A percentile compares a stretch with the other conserved stretches of the same genome.
These are phyloP conservation scores for Mystacides longicornis DNA, from an alignment of 2,888 invertebrate species.

Conservation along the genomic window DNA sequence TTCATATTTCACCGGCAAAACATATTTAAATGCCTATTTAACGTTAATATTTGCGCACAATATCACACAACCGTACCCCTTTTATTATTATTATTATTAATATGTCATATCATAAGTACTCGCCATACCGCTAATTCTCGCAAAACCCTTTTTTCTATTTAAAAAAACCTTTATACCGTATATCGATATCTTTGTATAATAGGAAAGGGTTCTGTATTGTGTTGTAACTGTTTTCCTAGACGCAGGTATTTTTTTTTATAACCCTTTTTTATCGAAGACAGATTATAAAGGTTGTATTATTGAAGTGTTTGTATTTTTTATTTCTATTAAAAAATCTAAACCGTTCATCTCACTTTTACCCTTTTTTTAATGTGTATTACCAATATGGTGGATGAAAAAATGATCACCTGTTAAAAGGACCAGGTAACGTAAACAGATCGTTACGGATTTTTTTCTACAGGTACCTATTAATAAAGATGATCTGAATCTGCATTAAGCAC, in stretches of 20 bases:
- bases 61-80: slow-evolving; percentile 17
- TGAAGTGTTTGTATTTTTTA: slow-evolving; percentile 4
- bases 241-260: slow-evolving; percentile 22
- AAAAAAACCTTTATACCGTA: not conserved
- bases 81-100: slow-evolving; percentile 9
- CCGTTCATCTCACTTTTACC: slow-evolving; percentile 15
- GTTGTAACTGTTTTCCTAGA: not conserved
- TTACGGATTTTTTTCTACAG: slow-evolving; percentile 12
- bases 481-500: not conserved
- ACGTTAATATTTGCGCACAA: slow-evolving; percentile 22
- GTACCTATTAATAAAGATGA: too few relatives aligned
- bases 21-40: slow-evolving; percentile 23
- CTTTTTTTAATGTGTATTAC: slow-evolving; percentile 12
- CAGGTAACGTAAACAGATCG: slow-evolving; percentile 21
- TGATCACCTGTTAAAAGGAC: slow-evolving; percentile 26
- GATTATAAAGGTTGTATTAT: slow-evolving; percentile 21
- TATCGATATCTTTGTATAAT: not conserved
- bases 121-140: not conserved
- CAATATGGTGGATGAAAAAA: slow-evolving; percentile 14
- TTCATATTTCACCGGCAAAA: slow-evolving; percentile 12
- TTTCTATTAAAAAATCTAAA: slow-evolving; percentile 8
- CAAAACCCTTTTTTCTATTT: not conserved
- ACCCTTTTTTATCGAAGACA: slow-evolving; percentile 22
- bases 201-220: not conserved
- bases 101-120: slow-evolving; percentile 5